phyloP scores from a whole-genome alignment of 30 jellyfish, hydroid and myxozoan genomes.

The Turritopsis rubra region DNA sequence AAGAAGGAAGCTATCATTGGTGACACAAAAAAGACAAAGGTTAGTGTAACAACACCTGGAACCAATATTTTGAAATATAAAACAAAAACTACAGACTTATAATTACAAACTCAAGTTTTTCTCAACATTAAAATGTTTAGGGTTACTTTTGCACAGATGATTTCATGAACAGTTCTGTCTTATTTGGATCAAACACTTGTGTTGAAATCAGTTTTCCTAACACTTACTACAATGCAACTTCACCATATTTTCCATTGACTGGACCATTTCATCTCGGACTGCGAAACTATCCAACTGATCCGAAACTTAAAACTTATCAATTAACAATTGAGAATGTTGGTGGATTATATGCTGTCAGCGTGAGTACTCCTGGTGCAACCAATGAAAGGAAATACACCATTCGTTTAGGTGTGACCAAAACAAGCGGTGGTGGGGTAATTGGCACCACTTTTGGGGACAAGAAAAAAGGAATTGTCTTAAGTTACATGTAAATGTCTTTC shows the following conservation, averaged over 20 bases:
- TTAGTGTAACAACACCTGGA: no score
- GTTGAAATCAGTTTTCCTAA: conserved; percentile 66
- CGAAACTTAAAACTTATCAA: conserved; percentile 36
- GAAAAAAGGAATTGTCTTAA: conserved; percentile 52
- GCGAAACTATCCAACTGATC: conserved; percentile 49
- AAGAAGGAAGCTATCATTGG: conserved; percentile 51
- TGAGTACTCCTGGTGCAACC: conserved; percentile 82
- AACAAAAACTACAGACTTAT: no score
- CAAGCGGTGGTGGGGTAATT: conserved; percentile 53
- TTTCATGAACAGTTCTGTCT: conserved; percentile 37
- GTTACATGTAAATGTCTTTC: conserved; percentile 51
- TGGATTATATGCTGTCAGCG: conserved; percentile 43
- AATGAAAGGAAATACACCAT: conserved; percentile 32
- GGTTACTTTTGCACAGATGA: conserved; percentile 62
- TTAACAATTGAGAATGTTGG: conserved; percentile 38
- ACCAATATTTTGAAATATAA: not conserved
- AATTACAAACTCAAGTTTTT: no score
- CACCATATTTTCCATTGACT: conserved; percentile 92
- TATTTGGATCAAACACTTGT: conserved; percentile 73
- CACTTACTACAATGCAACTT: conserved; percentile 52
- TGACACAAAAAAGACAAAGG: conserved; percentile 55
- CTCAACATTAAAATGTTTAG: conserved; percentile 14
- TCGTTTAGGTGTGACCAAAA: conserved; percentile 57
- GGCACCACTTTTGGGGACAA: conserved; percentile 90
- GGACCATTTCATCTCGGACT: conserved; percentile 82